phyloP scores from a whole-genome alignment of 2,888 invertebrate species.

The Phanerotoma sp. region DNA sequence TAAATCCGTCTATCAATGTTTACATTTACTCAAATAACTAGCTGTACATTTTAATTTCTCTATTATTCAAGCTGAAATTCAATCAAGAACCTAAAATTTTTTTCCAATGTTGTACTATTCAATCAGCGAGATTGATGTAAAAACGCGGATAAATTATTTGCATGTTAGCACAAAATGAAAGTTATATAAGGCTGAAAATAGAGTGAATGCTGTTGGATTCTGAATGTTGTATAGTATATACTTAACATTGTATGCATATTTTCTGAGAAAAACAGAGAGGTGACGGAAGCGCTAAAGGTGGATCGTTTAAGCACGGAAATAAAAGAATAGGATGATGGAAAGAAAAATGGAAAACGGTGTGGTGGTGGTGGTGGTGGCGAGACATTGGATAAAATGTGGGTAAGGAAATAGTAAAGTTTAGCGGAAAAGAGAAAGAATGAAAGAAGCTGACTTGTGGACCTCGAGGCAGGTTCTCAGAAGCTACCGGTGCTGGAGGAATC shows the following conservation, averaged over 20 bases:
- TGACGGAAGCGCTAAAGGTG: too few species aligned
- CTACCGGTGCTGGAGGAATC: constrained; percentile 56
- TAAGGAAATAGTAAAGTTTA: constrained; percentile 6
- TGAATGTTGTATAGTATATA: not conserved
- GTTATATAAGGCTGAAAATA: not conserved
- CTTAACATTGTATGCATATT: constrained; percentile 4
- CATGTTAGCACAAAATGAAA: too few species aligned
- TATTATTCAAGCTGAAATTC: too few species aligned
- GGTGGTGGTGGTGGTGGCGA: not conserved
- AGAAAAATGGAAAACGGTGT: not conserved
- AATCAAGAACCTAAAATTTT: too few species aligned
- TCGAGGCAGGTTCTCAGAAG: constrained; percentile 56
- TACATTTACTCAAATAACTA: too few species aligned
- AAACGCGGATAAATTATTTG: not conserved
- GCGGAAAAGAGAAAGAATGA: not conserved
- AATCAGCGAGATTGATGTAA: too few species aligned
- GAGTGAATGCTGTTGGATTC: constrained; percentile 1
- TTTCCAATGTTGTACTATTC: too few species aligned
- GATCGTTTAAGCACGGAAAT: too few species aligned
- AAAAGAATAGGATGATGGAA: not conserved
- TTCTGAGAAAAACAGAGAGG: not conserved
- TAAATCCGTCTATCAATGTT: too few species aligned
- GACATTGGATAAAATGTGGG: constrained; percentile 13
- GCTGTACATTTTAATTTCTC: too few species aligned
- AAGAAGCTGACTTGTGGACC: not conserved